phyloP scores from a whole-genome alignment of 2,797 vertebrate genomes.

The Masticophis lateralis region DNA sequence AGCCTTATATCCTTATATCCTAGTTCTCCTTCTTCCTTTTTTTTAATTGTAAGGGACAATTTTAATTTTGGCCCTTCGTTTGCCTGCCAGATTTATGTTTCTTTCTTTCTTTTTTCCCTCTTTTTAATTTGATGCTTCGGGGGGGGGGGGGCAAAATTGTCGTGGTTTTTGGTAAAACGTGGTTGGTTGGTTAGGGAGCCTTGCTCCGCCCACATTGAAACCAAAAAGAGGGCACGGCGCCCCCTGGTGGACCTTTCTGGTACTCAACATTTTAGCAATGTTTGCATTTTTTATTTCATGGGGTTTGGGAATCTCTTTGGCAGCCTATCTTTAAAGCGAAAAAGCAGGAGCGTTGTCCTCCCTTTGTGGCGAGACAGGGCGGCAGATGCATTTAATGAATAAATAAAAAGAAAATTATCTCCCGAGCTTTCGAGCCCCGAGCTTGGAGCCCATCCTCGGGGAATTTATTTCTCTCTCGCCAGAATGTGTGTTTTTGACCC shows the following conservation, averaged over 20 bases:
- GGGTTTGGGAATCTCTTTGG: neutral
- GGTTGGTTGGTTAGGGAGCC: neutral
- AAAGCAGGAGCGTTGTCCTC: too few relatives aligned
- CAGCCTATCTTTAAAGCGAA: neutral
- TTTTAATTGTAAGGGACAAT: neutral
- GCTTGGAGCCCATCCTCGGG: too few relatives aligned
- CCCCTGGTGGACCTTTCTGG: neutral
- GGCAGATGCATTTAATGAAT: too few relatives aligned
- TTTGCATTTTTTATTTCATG: neutral
- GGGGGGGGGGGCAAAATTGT: rapidly evolving
- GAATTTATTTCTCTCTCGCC: too few relatives aligned
- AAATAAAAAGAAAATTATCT: too few relatives aligned
- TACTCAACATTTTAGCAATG: neutral
- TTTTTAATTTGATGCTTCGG: neutral
- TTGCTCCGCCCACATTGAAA: neutral
- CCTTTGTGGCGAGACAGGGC: too few relatives aligned
- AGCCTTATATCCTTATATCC: neutral
- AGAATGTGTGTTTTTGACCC: too few relatives aligned
- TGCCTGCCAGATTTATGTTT: too few relatives aligned
- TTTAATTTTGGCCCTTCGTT: neutral
- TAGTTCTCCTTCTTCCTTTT: rapidly evolving
- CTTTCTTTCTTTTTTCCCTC: neutral
- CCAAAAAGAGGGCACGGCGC: neutral
- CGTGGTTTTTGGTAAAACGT: neutral
- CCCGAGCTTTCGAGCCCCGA: too few relatives aligned